A percentile compares a stretch with the other conserved stretches of the same genome.
Conservation (phyloP, 2,113 vertebrate genomes). For the Coracopsis vasa region DNA sequence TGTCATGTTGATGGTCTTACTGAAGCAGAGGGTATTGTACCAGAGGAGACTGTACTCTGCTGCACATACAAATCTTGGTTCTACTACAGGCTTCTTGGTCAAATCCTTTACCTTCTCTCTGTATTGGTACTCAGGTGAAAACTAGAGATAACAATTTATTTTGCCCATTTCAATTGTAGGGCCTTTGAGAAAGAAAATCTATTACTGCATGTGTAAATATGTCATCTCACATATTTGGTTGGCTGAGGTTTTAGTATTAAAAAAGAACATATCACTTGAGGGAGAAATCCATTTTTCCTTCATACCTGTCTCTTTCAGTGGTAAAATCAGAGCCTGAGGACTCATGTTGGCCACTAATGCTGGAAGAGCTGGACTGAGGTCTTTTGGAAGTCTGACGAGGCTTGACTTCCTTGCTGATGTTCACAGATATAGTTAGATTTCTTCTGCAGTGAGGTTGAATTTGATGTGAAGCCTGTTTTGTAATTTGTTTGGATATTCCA, state of each 20-base stretch:
- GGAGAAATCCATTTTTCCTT: neutral
- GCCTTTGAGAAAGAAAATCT: neutral
- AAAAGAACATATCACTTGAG: neutral
- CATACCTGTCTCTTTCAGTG: neutral
- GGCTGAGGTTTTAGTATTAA: neutral
- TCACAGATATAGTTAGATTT: neutral
- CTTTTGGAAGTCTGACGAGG: neutral
- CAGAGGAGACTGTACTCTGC: neutral
- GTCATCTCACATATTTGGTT: neutral
- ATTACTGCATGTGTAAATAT: rapidly evolving
- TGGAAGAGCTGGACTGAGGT: neutral
- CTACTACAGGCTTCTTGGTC: neutral
- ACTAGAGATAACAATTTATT: neutral
- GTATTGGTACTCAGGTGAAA: neutral
- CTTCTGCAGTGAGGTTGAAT: neutral
- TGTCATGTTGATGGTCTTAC: neutral
- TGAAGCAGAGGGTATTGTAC: neutral
- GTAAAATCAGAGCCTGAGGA: neutral
- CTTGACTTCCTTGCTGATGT: neutral
- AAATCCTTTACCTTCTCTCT: neutral
- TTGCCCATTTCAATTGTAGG: neutral
- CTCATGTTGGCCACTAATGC: rapidly evolving
- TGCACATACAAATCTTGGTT: neutral
- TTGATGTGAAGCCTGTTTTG: neutral
- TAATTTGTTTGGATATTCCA: neutral